phyloP scores from a whole-genome alignment of 2,797 vertebrate genomes.

The Mycteria americana region DNA sequence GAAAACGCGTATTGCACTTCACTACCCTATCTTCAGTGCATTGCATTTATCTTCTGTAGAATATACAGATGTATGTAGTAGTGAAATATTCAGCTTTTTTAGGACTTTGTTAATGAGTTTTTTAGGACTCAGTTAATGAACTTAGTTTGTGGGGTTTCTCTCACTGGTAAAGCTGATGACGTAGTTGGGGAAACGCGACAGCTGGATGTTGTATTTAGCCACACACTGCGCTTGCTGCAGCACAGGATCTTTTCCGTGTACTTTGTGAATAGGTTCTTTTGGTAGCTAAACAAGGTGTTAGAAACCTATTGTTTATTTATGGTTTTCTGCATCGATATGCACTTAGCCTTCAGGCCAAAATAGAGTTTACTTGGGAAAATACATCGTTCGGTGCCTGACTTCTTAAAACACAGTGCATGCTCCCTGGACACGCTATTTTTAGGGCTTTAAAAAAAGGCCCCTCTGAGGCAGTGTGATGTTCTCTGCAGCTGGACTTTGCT shows the following conservation, averaged over 20 bases:
- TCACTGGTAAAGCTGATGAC: neutral
- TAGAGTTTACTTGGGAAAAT: neutral
- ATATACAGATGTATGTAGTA: fast-evolving
- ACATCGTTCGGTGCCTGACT: neutral
- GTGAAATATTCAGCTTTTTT: neutral
- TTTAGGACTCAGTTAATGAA: fast-evolving
- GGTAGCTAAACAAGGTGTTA: neutral
- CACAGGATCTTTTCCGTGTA: neutral
- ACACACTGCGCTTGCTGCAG: neutral
- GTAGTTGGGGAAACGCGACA: fast-evolving
- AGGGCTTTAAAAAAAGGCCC: neutral
- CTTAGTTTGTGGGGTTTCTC: neutral
- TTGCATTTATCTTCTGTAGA: neutral
- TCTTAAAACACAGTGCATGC: fast-evolving
- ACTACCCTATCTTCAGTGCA: fast-evolving
- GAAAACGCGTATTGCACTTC: neutral
- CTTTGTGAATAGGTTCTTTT: no score
- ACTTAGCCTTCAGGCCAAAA: neutral
- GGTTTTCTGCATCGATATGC: neutral
- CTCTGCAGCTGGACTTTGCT: neutral
- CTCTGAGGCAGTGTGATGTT: neutral
- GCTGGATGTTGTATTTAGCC: fast-evolving
- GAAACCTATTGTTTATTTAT: neutral
- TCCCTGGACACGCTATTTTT: neutral
- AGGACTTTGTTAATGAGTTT: no score